Percentiles rank a stretch among this genome's conserved stretches.
These are phyloP conservation scores for Lethrus apterus DNA, from an alignment of 1,140 invertebrate genomes.

Conservation along the genomic window DNA sequence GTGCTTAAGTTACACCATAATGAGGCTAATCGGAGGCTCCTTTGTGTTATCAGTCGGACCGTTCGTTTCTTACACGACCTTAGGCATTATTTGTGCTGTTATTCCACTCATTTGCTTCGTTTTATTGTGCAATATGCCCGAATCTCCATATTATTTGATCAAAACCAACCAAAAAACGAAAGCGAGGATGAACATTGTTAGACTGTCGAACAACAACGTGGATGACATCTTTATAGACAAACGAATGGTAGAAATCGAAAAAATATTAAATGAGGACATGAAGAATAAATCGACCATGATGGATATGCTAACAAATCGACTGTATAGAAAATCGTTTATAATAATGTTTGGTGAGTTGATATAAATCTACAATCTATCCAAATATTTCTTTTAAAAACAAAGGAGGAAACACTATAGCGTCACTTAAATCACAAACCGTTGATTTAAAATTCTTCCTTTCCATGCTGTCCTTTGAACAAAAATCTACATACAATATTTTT, in stretches of 20 bases:
- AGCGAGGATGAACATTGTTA: background rate
- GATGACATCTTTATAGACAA: background rate
- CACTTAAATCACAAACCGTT: background rate
- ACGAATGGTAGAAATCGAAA: background rate
- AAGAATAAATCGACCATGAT: conserved; percentile 14
- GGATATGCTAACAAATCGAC: conserved; percentile 8
- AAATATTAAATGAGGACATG: conserved; percentile 4
- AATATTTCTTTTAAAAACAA: background rate
- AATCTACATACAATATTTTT: no score
- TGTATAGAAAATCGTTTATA: conserved; percentile 7
- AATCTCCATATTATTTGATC: background rate
- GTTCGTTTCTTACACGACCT: background rate
- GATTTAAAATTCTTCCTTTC: background rate
- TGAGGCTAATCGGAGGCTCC: conserved; percentile 53
- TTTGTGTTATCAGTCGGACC: conserved; percentile 42
- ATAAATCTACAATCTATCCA: background rate
- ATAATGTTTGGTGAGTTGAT: conserved; percentile 7
- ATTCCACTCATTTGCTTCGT: background rate
- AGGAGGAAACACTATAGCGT: background rate
- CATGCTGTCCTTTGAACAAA: no score
- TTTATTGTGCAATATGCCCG: background rate
- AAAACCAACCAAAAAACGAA: background rate
- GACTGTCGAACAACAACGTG: background rate
- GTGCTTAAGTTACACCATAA: conserved; percentile 48
- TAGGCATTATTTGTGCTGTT: background rate